Conservation (phyloP, 2,888 invertebrate species). For the Heliconius charithonia region DNA sequence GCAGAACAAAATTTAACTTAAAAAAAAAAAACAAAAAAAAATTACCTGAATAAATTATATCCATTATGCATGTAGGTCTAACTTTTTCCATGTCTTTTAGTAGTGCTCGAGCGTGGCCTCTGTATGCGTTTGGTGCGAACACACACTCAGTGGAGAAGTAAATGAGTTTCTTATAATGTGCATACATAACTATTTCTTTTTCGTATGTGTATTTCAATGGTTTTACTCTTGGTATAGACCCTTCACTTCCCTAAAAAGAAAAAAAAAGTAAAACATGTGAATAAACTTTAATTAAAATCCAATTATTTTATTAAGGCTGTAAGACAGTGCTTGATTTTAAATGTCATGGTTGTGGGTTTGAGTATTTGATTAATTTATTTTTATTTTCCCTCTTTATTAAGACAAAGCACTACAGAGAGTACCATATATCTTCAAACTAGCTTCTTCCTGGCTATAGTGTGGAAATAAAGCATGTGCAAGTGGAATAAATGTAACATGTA, state of each 20-base stretch:
- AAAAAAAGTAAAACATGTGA: background rate
- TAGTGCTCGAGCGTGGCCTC: conserved; percentile 94
- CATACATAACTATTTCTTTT: conserved; percentile 99
- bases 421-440: background rate
- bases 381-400: too few relatives aligned
- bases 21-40: background rate
- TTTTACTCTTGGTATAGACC: conserved; percentile 95
- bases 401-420: too few relatives aligned
- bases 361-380: too few relatives aligned
- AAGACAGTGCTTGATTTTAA: too few relatives aligned
- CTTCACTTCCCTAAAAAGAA: conserved; percentile 87
- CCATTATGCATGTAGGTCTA: conserved; percentile 95
- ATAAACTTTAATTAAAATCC: background rate
- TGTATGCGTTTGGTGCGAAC: conserved; percentile 98
- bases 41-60: conserved; percentile 94
- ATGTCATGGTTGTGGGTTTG: too few relatives aligned
- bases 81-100: conserved; percentile 98
- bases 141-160: conserved; percentile 99
- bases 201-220: conserved; percentile 99
- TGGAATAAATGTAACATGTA: background rate
- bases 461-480: too few relatives aligned
- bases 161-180: conserved; percentile 96
- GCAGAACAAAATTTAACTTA: too few relatives aligned
- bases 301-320: too few relatives aligned
- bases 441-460: too few relatives aligned